These are phyloP conservation scores for Agrilus mali DNA, from an alignment of 2,888 invertebrate genomes.

Conservation along the genomic window DNA sequence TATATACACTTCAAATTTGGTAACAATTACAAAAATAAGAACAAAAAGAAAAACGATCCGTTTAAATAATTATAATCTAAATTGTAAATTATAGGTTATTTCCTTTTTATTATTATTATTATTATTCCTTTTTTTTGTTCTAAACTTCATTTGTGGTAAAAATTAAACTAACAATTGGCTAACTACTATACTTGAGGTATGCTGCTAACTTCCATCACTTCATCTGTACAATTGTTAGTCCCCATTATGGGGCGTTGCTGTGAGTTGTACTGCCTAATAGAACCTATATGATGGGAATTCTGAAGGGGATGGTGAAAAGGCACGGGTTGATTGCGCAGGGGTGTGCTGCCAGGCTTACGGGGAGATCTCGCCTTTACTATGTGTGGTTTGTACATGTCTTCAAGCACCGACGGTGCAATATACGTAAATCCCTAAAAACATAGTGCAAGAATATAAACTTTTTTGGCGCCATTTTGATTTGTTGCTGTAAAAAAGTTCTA, in stretches of 20 bases:
- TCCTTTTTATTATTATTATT: too few relatives aligned
- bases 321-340: slow-evolving; percentile 18
- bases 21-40: too few relatives aligned
- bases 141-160: too few relatives aligned
- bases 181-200: slow-evolving; percentile 16
- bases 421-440: slow-evolving; percentile 98
- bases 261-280: neutral
- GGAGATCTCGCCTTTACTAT: slow-evolving; percentile 75
- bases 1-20: too few relatives aligned
- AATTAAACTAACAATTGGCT: too few relatives aligned
- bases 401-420: slow-evolving; percentile 92
- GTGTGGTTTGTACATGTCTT: slow-evolving; percentile 68
- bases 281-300: neutral
- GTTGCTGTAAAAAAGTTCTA: too few relatives aligned
- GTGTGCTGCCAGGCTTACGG: slow-evolving; percentile 35
- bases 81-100: too few relatives aligned
- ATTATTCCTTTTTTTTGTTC: too few relatives aligned
- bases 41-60: too few relatives aligned
- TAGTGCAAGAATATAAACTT: too few relatives aligned
- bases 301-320: slow-evolving; percentile 7
- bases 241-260: slow-evolving; percentile 12
- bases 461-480: too few relatives aligned
- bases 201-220: slow-evolving; percentile 31
- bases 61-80: too few relatives aligned
- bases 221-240: slow-evolving; percentile 18